Evolutionary conservation across 2,888 invertebrate genomes (phyloP).

Genomic region (Drosophila mercatorum): DNA sequence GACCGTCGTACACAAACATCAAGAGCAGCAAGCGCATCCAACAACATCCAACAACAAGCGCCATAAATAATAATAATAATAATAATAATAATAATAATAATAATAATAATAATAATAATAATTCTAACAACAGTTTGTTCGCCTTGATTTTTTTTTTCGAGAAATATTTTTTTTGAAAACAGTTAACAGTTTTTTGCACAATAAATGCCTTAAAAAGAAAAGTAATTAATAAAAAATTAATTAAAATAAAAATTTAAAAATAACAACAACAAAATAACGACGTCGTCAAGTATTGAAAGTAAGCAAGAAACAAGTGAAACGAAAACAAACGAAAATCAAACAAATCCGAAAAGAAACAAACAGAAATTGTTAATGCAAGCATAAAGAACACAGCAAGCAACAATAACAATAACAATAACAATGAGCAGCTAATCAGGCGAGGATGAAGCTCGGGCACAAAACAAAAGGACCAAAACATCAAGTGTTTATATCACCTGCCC

Average conservation of each 20-base stretch:
- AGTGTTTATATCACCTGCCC: constrained; percentile 40
- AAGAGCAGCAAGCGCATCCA: constrained; percentile 38
- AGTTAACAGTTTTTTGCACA: constrained; percentile 39
- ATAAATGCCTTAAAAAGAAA: constrained; percentile 42
- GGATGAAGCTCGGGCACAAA: constrained; percentile 24
- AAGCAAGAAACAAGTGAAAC: constrained; percentile 27
- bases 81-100: constrained; percentile 33
- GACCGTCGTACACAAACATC: constrained; percentile 38
- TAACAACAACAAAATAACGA: neutral
- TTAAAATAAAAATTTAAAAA: neutral
- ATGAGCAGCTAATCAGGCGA: constrained; percentile 30
- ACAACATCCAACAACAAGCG: constrained; percentile 37
- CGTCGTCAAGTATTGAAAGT: constrained; percentile 15
- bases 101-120: constrained; percentile 37
- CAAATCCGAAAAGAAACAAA: neutral
- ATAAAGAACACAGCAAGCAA: constrained; percentile 11
- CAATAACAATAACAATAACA: constrained; percentile 20
- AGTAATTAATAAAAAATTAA: neutral
- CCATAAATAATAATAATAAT: constrained; percentile 35
- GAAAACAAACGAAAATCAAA: neutral
- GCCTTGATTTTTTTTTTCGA: constrained; percentile 31
- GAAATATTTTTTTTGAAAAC: constrained; percentile 19
- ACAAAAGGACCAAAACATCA: constrained; percentile 44
- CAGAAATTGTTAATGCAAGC: constrained; percentile 23
- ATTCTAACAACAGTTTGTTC: constrained; percentile 29